A percentile compares a stretch with the other conserved stretches of the same genome.
phyloP scores from a whole-genome alignment of 2,797 vertebrate genomes.

The Melanotaenia nigrans region DNA sequence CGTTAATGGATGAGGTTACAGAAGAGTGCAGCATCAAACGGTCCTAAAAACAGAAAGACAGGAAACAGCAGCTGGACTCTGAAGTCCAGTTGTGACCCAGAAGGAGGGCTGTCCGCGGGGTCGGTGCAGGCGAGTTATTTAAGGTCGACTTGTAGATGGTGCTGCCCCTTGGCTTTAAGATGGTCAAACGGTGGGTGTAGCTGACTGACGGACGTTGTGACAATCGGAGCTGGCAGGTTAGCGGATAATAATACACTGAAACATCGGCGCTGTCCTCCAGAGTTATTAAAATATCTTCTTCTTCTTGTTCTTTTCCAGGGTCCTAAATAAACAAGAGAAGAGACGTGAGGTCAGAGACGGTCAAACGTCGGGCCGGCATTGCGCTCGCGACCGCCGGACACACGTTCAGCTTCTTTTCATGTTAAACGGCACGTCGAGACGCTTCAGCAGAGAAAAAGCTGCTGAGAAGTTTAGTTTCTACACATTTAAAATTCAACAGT shows the following conservation, averaged over 20 bases:
- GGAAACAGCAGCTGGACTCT: slow-evolving; percentile 69
- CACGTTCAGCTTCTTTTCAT: too few species aligned
- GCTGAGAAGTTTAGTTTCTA: too few species aligned
- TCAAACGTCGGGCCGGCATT: too few species aligned
- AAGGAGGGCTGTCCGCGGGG: slow-evolving; percentile 74
- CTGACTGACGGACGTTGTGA: slow-evolving; percentile 83
- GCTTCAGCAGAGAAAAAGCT: too few species aligned
- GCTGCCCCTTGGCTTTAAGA: slow-evolving; percentile 55
- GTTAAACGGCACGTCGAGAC: too few species aligned
- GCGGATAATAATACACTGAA: slow-evolving; percentile 85
- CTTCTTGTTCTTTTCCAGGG: slow-evolving; percentile 99
- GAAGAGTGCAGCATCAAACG: slow-evolving; percentile 22
- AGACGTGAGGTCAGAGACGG: background rate
- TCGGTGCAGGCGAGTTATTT: too few species aligned
- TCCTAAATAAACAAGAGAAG: slow-evolving; percentile 76
- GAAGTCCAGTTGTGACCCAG: slow-evolving; percentile 81
- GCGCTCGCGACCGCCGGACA: too few species aligned
- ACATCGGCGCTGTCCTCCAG: slow-evolving; percentile 75
- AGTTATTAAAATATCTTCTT: slow-evolving; percentile 96
- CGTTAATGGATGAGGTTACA: slow-evolving; percentile 25
- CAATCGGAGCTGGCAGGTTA: slow-evolving; percentile 89
- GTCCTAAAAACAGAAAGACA: slow-evolving; percentile 43
- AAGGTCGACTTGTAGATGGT: slow-evolving; percentile 25
- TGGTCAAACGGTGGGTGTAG: slow-evolving; percentile 79
- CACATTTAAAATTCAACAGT: too few species aligned